Base-by-base conservation (phyloP, 1,140 invertebrate species). In the Philopotamus ludificatus region DNA sequence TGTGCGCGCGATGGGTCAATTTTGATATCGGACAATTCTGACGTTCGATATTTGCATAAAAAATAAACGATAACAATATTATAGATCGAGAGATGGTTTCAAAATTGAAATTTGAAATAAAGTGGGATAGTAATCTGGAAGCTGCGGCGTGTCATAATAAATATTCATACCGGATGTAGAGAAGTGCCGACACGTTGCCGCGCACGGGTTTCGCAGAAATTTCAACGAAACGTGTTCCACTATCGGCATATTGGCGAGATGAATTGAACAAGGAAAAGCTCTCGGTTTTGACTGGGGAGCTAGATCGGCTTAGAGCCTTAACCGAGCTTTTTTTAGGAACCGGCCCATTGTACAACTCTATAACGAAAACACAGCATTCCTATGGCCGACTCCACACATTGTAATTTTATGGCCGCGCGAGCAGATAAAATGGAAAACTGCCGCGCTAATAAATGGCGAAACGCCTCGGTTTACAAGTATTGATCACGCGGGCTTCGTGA, bases 231-330 rank as follows among this genome's bases (percentile, higher is more conserved):
- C 51, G 51, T 15, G 51, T 26, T n/a, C 21, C 51, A 3, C 26
- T 16, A 49, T 26, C 54, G 39, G 21, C 34, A 28, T 55, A 55
- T 55, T 28, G 51, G 51, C 26, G 21, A 57, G 42, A 57, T 57
- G 54, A 57, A 57, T 57, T 39, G 54, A 41, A 57, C 54, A 57
- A 57, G 54, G 54, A 57, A 57, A 57, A 57, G 54, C 54, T 57
- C 54, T 57, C 54, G 54, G 54, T 57, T 57, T 57, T 57, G 34
- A 57, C 39, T 39, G 39, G 15, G 54, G 10, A n/a, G n/a, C 34
- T n/a, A 28, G 26, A 42, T 57, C 54, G 54, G 54, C 54, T 57
- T 57, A 57, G 39, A 28, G 34, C 54, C 42, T 42, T 50, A 39
- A 39, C 34, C 54, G 54, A 26, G 54, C 26, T 12, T 28, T 22